Percentiles rank a stretch among this genome's conserved stretches.
These are phyloP conservation scores for Choloepus hoffmanni DNA, from an alignment of 2,113 vertebrate genomes.

Conservation along the genomic window DNA sequence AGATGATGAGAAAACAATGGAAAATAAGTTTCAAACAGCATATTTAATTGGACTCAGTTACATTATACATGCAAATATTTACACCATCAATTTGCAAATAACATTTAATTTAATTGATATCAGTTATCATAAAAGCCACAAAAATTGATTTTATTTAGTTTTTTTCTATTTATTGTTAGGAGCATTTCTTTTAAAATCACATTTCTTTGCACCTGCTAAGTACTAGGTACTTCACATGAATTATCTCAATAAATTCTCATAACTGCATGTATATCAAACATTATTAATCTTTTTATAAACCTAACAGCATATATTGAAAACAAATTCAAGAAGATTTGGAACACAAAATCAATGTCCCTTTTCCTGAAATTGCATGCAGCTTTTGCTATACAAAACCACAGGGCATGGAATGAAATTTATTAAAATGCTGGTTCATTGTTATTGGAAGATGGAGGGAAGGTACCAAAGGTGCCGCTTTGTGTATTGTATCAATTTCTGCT, in stretches of 20 bases:
- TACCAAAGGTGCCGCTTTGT: neutral
- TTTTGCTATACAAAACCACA: neutral
- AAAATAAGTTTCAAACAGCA: constrained; percentile 41
- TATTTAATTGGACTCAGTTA: constrained; percentile 33
- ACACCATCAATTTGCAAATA: constrained; percentile 28
- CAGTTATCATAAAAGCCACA: neutral
- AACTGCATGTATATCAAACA: too few relatives aligned
- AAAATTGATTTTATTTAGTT: too few relatives aligned
- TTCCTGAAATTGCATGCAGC: neutral
- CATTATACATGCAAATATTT: neutral
- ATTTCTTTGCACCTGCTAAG: neutral
- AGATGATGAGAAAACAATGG: neutral
- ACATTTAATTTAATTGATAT: constrained; percentile 45
- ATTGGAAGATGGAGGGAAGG: neutral
- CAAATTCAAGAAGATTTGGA: too few relatives aligned
- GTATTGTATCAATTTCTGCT: neutral
- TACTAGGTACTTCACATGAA: neutral
- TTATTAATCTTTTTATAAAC: too few relatives aligned
- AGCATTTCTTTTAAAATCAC: too few relatives aligned
- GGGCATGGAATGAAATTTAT: neutral
- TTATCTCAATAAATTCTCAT: neutral
- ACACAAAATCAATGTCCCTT: neutral
- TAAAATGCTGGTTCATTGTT: neutral
- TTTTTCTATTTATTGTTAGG: too few relatives aligned
- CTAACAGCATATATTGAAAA: too few relatives aligned